Conservation (phyloP, 1,140 invertebrate genomes). For the Drosophila miranda region DNA sequence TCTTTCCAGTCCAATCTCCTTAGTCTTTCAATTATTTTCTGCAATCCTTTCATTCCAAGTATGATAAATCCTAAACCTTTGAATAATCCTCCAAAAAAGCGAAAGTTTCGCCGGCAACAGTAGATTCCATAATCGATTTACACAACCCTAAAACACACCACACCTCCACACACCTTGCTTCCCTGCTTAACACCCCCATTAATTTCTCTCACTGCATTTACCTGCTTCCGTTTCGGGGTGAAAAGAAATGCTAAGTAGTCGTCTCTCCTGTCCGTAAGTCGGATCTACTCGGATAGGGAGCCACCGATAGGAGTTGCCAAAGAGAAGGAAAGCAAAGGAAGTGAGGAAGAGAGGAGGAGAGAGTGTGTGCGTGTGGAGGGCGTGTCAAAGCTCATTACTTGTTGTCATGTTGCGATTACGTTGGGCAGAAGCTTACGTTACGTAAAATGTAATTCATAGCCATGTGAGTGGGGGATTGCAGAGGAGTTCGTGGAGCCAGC, state of each 20-base stretch:
- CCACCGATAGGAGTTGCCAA: not conserved
- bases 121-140: too few species aligned
- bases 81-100: too few species aligned
- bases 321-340: not conserved
- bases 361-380: not conserved
- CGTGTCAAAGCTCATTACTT: slow-evolving; percentile 63
- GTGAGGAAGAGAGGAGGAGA: not conserved
- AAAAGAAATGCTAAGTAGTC: slow-evolving; percentile 55
- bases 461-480: slow-evolving; percentile 14
- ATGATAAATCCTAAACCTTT: too few species aligned
- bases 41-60: too few species aligned
- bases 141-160: not conserved
- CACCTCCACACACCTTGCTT: too few species aligned
- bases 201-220: slow-evolving; percentile 10
- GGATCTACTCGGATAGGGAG: slow-evolving; percentile 15
- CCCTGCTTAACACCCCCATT: too few species aligned
- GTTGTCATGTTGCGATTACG: slow-evolving; percentile 69
- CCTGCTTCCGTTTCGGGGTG: slow-evolving; percentile 18
- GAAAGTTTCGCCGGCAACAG: too few species aligned
- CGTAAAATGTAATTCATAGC: slow-evolving; percentile 65
- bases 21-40: too few species aligned
- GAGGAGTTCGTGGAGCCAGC: not conserved
- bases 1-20: too few species aligned
- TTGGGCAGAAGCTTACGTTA: slow-evolving; percentile 56
- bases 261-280: slow-evolving; percentile 26